phyloP scores from a whole-genome alignment of 64 coral and sea anemone species.

The Catalaphyllia jardinei region DNA sequence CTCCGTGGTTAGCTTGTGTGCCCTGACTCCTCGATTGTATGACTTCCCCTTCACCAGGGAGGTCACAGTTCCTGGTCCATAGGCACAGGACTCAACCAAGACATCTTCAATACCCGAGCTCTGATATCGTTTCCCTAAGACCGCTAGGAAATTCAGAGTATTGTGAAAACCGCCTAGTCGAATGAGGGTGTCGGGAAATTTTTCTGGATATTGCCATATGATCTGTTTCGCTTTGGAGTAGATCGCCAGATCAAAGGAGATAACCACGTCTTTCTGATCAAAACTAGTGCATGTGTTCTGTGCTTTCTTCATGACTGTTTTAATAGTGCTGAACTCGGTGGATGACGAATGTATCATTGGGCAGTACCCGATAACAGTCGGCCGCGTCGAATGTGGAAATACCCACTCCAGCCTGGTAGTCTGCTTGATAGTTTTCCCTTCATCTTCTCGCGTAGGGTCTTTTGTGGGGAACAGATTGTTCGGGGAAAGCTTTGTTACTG shows the following conservation, averaged over 20 bases:
- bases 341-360: too few species aligned
- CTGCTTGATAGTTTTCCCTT: too few species aligned
- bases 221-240: not conserved
- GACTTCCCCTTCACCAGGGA: not conserved
- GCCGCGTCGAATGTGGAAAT: too few species aligned
- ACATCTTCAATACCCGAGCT: not conserved
- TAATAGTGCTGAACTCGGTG: too few species aligned
- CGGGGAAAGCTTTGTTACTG: too few species aligned
- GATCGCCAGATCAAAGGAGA: not conserved
- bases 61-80: not conserved
- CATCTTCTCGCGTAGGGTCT: too few species aligned
- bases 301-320: too few species aligned
- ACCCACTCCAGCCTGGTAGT: too few species aligned
- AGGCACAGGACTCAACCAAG: not conserved
- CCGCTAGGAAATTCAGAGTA: not conserved
- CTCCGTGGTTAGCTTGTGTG: not conserved
- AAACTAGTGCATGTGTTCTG: too few species aligned
- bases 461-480: too few species aligned
- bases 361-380: too few species aligned
- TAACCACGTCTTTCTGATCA: not conserved
- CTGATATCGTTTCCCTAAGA: not conserved
- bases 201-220: not conserved
- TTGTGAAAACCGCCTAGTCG: not conserved
- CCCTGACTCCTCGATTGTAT: not conserved
- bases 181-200: not conserved